phyloP scores from a whole-genome alignment of 30 jellyfish, hydroid and myxozoan genomes.

The Cassiopea xamachana region DNA sequence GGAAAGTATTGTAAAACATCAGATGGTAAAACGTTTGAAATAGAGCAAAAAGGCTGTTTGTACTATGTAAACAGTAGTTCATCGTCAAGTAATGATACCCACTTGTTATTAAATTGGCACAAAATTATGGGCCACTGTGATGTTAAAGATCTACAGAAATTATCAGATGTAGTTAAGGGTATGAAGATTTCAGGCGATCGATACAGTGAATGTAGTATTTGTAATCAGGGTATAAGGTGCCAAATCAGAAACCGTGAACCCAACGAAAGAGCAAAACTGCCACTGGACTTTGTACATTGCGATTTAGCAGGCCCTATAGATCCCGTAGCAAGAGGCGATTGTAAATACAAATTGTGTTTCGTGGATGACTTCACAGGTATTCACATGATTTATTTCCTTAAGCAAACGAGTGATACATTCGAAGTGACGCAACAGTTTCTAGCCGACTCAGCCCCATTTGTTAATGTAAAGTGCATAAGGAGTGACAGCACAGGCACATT shows the following conservation, averaged over 20 bases:
- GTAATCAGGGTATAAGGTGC: constrained; percentile 34
- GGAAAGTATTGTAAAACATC: not conserved
- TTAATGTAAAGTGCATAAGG: constrained; percentile 49
- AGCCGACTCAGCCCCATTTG: constrained; percentile 72
- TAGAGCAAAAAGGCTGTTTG: constrained; percentile 42
- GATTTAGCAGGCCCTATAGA: constrained; percentile 78
- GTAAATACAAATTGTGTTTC: constrained; percentile 33
- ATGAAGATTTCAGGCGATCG: constrained; percentile 61
- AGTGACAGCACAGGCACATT: constrained; percentile 50
- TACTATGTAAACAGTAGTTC: constrained; percentile 39
- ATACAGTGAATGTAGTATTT: constrained; percentile 38
- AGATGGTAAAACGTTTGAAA: constrained; percentile 39
- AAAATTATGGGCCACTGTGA: constrained; percentile 66
- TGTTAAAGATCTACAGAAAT: constrained; percentile 45
- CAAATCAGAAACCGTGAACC: constrained; percentile 55
- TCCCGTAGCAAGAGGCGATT: constrained; percentile 52
- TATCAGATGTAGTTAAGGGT: constrained; percentile 71
- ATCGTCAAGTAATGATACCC: not conserved
- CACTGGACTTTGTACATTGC: constrained; percentile 65
- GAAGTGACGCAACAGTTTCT: constrained; percentile 59
- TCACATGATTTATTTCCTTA: constrained; percentile 11
- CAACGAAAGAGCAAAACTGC: constrained; percentile 52
- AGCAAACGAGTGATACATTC: constrained; percentile 39
- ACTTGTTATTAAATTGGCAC: constrained; percentile 48
- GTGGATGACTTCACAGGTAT: constrained; percentile 18